These are phyloP conservation scores for Semnornis frantzii DNA, from an alignment of 2,113 vertebrate species.

Conservation along the genomic window DNA sequence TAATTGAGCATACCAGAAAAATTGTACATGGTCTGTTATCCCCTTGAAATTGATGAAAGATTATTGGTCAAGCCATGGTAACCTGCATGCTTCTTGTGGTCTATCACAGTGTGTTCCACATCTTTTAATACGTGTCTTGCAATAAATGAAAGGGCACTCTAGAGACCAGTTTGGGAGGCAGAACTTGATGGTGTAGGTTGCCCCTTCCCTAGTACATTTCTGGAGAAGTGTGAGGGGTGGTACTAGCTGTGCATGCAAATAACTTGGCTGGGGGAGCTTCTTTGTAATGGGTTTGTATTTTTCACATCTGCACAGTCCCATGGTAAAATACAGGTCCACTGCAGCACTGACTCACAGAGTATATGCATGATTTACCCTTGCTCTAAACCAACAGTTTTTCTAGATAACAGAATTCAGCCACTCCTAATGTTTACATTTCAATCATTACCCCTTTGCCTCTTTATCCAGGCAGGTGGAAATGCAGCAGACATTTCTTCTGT, in stretches of 20 bases:
- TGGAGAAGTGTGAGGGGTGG: not conserved
- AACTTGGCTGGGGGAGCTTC: not conserved
- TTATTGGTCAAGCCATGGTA: not conserved
- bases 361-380: not conserved
- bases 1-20: not conserved
- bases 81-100: not conserved
- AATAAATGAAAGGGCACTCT: not conserved
- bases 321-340: not conserved
- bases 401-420: not conserved
- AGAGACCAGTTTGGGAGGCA: not conserved
- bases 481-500: not conserved
- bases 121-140: not conserved
- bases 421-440: not conserved
- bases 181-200: not conserved
- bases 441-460: not conserved
- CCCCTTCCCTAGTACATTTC: not conserved
- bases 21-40: not conserved
- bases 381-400: not conserved
- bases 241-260: not conserved
- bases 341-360: not conserved
- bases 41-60: not conserved
- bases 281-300: not conserved
- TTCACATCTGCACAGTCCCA: not conserved
- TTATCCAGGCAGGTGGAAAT: not conserved
- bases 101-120: not conserved